Percentiles rank a stretch among this genome's conserved stretches.
phyloP scores from a whole-genome alignment of 1,140 invertebrate species.

The Eurytemora carolleeae region DNA sequence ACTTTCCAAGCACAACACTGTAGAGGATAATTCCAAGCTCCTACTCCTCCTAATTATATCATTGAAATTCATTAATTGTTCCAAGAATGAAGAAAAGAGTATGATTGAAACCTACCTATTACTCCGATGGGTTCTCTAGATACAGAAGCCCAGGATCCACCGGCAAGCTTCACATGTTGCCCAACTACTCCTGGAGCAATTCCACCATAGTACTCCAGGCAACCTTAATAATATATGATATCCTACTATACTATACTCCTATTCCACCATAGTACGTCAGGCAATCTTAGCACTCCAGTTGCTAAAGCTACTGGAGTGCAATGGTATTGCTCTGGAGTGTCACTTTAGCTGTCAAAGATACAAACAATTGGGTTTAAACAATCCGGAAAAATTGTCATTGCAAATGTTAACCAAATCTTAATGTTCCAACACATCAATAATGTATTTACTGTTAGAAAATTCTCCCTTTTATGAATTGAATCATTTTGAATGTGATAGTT shows the following conservation, averaged over 20 bases:
- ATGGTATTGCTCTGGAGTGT: no score
- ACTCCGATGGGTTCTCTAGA: constrained; percentile 33
- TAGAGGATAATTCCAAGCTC: constrained; percentile 39
- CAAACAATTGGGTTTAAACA: no score
- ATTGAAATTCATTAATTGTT: not conserved
- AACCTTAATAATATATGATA: not conserved
- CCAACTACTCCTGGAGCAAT: constrained; percentile 24
- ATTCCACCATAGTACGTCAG: no score
- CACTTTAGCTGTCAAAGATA: no score
- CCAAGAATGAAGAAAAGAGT: not conserved
- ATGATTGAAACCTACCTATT: constrained; percentile 24
- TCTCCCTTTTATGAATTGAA: no score
- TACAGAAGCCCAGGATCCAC: constrained; percentile 28
- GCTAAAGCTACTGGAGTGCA: no score
- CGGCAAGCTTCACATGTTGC: constrained; percentile 23
- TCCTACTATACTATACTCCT: not conserved
- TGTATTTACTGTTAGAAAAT: no score
- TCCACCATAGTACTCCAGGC: constrained; percentile 30
- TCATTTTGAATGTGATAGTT: no score
- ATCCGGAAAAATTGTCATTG: no score
- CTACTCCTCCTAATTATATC: constrained; percentile 25
- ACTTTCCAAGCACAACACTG: constrained; percentile 33
- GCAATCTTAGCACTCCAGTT: no score
- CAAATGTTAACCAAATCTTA: no score
- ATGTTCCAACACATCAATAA: no score